Evolutionary conservation across 2,797 vertebrate species (phyloP).

Genomic region (Acanthurus tractus): DNA sequence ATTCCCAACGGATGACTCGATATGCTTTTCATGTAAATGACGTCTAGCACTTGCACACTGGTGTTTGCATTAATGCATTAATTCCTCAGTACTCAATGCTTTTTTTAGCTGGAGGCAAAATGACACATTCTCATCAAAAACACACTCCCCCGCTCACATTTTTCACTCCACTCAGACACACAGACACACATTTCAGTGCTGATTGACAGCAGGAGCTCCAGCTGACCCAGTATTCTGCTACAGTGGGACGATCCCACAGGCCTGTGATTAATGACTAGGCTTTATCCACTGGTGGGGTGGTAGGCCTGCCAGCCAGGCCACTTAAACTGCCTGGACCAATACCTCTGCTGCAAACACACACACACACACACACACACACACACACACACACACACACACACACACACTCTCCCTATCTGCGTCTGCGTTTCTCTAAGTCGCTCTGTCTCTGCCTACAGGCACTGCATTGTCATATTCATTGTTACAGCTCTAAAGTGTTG

Average conservation of each 20-base stretch:
- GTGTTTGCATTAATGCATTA: conserved; percentile 79
- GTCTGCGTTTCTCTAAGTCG: conserved; percentile 20
- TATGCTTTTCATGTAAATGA: conserved; percentile 77
- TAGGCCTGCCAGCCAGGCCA: conserved; percentile 75
- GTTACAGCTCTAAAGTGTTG: conserved; percentile 65
- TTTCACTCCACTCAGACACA: conserved; percentile 50
- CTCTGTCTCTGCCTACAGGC: conserved; percentile 52
- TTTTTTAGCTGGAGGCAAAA: conserved; percentile 75
- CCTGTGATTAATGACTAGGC: conserved; percentile 83
- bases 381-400: conserved; percentile 34
- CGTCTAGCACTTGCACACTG: conserved; percentile 66
- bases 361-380: conserved; percentile 45
- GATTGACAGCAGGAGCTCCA: conserved; percentile 87
- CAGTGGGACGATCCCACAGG: conserved; percentile 83
- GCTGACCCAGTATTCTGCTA: conserved; percentile 87
- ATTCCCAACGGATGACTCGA: conserved; percentile 70
- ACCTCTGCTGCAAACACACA: conserved; percentile 72
- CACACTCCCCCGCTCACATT: conserved; percentile 58
- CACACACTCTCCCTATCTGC: conserved; percentile 1
- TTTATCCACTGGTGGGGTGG: conserved; percentile 77
- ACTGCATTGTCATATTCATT: conserved; percentile 66
- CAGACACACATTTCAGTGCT: conserved; percentile 70
- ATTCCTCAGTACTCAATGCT: conserved; percentile 69
- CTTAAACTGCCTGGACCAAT: conserved; percentile 80
- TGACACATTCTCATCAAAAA: conserved; percentile 75